Evolutionary conservation across 1,140 invertebrate genomes (phyloP).

Genomic region (Campoletis sonorensis): DNA sequence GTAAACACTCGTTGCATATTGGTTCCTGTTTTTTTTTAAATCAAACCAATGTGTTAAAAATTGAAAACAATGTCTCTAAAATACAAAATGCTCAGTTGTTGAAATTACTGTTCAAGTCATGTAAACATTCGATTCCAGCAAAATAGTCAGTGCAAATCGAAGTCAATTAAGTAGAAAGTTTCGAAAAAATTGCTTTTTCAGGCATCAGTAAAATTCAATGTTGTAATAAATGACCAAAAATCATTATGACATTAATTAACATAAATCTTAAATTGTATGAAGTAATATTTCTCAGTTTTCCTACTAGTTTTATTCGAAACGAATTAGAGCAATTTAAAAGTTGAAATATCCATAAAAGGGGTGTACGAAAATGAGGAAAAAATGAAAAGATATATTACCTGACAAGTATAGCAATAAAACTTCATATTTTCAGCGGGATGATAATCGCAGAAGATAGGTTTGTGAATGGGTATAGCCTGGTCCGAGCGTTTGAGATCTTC

Average conservation of each 20-base stretch:
- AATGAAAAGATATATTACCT: slow-evolving; percentile 74
- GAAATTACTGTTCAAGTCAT: too few relatives aligned
- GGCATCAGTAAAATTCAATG: too few relatives aligned
- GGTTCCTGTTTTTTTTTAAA: slow-evolving; percentile 74
- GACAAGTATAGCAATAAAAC: slow-evolving; percentile 89
- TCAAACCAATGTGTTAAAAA: background rate
- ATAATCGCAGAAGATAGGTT: slow-evolving; percentile 86
- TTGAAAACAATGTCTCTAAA: background rate
- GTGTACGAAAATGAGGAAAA: slow-evolving; percentile 16
- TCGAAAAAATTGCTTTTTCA: too few relatives aligned
- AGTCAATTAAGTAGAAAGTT: too few relatives aligned
- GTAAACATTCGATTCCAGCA: too few relatives aligned
- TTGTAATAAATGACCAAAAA: too few relatives aligned
- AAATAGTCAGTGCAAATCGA: too few relatives aligned
- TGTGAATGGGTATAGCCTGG: slow-evolving; percentile 86
- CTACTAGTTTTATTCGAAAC: too few relatives aligned
- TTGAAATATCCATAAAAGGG: background rate
- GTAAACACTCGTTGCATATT: slow-evolving; percentile 89
- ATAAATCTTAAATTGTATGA: too few relatives aligned
- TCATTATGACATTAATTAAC: too few relatives aligned
- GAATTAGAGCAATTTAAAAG: background rate
- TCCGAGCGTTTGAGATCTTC: slow-evolving; percentile 89
- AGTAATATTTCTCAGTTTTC: too few relatives aligned
- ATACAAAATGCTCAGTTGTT: background rate
- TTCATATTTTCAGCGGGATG: slow-evolving; percentile 88